Percentiles rank a stretch among this genome's conserved stretches.
phyloP scores from a whole-genome alignment of 2,113 vertebrate species.

The Fregetta grallaria region DNA sequence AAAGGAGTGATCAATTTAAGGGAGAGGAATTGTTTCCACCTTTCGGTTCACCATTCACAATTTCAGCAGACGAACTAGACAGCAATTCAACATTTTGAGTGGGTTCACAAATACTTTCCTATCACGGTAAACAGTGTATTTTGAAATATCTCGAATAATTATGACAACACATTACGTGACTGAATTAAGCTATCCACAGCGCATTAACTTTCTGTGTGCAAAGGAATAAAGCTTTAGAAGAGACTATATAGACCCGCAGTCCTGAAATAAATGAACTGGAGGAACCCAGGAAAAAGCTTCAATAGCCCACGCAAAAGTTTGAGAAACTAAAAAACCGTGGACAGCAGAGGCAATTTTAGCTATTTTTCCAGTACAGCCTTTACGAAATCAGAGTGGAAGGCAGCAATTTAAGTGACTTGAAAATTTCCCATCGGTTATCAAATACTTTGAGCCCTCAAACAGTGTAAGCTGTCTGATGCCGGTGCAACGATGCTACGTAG shows the following conservation, averaged over 20 bases:
- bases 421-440: neutral
- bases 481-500: fast-evolving
- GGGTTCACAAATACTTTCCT: neutral
- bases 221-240: neutral
- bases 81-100: neutral
- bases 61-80: neutral
- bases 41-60: neutral
- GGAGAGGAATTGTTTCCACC: neutral
- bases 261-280: neutral
- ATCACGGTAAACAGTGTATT: neutral
- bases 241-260: neutral
- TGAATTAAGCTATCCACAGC: neutral
- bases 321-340: neutral
- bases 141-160: neutral
- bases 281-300: neutral
- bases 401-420: neutral
- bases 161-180: neutral
- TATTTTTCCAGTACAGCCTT: neutral
- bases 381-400: neutral
- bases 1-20: neutral
- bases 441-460: neutral
- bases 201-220: neutral
- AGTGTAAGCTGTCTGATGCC: fast-evolving
- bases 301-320: neutral
- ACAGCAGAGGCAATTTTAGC: neutral